Base-by-base conservation (phyloP, 2,113 vertebrate species). In the Hypomesus transpacificus region DNA sequence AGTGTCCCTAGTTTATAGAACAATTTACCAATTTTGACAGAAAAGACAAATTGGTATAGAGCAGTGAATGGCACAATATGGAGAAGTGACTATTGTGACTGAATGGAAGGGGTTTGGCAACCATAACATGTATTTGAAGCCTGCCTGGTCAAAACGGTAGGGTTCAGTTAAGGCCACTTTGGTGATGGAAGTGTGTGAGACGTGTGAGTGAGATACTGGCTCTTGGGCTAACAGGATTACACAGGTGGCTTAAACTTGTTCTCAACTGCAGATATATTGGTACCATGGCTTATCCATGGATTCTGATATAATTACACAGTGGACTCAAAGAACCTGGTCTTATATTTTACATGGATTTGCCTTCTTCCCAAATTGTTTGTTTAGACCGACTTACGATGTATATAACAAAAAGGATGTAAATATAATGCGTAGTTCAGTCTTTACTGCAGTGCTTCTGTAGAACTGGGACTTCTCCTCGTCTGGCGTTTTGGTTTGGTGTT, bases 181-280 rank as follows among this genome's bases (percentile, higher is more conserved):
- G 57, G 64, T 70, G 18, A 24, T 4, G 11, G 52, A 46, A 46
- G 22, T 39, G 28, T 60, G 14, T 63, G 18, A 39, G 17, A 16
- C 5, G 24, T 28, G 61, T 72, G 21, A 64, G 22, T 24, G 14
- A 70, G 20, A 1, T 14, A 60, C 13, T 14, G 5, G 74, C 58
- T 79, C 60, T 24, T 65, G 58, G 26, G 52, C 66, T 67, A 74
- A 79, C 46, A 65, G 67, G 69, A 68, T 83, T 76, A 71, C 56
- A 53, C 20, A 65, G 20, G 20, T 68, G 58, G 56, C 51, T 74
- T 39, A 26, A 11, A 61, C 18, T n/a, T 22, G 24, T 64, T 22
- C 18, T 64, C 22, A 57, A 13, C 17, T 20, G 18, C 18, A 70
- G 24, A 20, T 69, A 34, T 20, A 50, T 14, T 39, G 34, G 56